Evolutionary conservation across 2,888 invertebrate genomes (phyloP).

Genomic region (Ischnura elegans): DNA sequence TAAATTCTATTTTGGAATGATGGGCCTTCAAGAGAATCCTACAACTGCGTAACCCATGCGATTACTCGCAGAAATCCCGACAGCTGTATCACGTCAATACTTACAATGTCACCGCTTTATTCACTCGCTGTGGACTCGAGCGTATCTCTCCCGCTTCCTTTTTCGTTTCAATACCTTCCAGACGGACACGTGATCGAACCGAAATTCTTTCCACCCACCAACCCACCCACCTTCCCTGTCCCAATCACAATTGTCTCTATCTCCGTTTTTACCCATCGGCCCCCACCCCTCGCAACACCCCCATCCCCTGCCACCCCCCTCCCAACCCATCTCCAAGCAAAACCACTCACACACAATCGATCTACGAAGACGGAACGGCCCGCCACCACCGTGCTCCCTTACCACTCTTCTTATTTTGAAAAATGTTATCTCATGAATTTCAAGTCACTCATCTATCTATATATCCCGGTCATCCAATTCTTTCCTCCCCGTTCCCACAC

Average conservation of each 20-base stretch:
- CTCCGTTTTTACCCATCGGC: not conserved
- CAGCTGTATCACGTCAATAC: constrained; percentile 16
- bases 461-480: constrained; percentile 38
- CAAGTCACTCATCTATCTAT: constrained; percentile 31
- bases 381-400: not conserved
- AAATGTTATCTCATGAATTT: constrained; percentile 12
- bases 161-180: not conserved
- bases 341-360: constrained; percentile 38
- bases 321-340: not conserved
- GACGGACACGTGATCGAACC: not conserved
- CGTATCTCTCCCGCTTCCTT: not conserved
- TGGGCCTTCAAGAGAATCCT: not conserved
- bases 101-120: not conserved
- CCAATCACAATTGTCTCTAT: constrained; percentile 33
- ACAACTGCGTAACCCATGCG: not conserved
- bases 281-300: not conserved
- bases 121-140: not conserved
- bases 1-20: not conserved
- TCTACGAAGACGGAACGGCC: not conserved
- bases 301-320: not conserved
- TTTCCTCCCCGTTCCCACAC: not conserved
- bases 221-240: not conserved
- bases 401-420: not conserved
- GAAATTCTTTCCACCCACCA: too few relatives aligned
- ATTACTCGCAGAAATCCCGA: not conserved